Conservation (phyloP, 2,888 invertebrate species). For the Eurois occulta region DNA sequence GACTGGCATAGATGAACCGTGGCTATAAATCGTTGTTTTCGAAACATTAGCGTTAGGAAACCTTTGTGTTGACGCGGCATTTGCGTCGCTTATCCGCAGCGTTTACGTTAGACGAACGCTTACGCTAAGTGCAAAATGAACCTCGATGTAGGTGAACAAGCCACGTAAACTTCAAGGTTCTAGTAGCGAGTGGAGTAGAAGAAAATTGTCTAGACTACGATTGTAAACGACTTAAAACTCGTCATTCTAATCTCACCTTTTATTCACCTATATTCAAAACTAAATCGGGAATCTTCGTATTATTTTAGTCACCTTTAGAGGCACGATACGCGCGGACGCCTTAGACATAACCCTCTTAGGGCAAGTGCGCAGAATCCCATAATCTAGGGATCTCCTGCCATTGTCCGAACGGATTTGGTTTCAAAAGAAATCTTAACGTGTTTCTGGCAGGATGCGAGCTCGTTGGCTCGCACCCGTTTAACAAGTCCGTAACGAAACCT, state of each 20-base stretch:
- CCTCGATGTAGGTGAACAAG: background rate
- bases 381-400: background rate
- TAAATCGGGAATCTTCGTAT: background rate
- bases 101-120: background rate
- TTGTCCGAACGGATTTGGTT: background rate
- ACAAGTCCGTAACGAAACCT: background rate
- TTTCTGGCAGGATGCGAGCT: background rate
- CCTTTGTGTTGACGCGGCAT: background rate
- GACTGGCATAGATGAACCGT: constrained; percentile 6
- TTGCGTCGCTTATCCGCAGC: background rate
- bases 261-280: background rate
- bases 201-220: background rate
- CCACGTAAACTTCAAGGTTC: background rate
- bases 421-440: background rate
- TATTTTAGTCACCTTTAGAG: background rate
- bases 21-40: background rate
- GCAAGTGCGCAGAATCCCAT: background rate
- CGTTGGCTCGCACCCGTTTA: background rate
- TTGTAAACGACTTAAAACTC: background rate
- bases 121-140: background rate
- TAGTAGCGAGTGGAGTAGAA: background rate
- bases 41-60: background rate
- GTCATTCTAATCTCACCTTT: background rate
- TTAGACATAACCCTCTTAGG: background rate
- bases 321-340: background rate